Conservation (phyloP, 2,113 vertebrate species). For the Pristiophorus japonicus region DNA sequence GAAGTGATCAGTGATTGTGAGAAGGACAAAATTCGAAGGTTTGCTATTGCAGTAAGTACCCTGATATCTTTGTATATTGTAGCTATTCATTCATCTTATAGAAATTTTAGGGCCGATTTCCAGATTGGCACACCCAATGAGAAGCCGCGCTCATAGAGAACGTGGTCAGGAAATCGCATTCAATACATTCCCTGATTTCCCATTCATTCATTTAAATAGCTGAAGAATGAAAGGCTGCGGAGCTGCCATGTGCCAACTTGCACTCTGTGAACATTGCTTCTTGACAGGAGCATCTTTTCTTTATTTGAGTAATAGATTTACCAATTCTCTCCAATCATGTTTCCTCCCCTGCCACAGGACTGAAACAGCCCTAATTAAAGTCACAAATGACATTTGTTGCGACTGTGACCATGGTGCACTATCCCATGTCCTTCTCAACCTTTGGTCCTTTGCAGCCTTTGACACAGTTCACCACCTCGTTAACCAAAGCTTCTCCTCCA, state of each 20-base stretch:
- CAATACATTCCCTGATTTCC: background rate
- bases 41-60: conserved; percentile 85
- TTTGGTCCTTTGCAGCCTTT: too few species aligned
- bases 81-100: background rate
- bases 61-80: background rate
- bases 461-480: too few species aligned
- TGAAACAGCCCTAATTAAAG: too few species aligned
- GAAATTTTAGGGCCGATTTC: background rate
- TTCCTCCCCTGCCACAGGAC: too few species aligned
- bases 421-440: too few species aligned
- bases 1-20: conserved; percentile 70
- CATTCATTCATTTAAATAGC: background rate
- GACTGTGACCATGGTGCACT: too few species aligned
- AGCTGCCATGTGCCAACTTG: background rate
- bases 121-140: background rate
- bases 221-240: background rate
- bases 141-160: background rate
- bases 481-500: too few species aligned
- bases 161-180: background rate
- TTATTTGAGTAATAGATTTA: background rate
- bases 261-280: background rate
- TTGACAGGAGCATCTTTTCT: background rate
- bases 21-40: conserved; percentile 75
- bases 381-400: too few species aligned
- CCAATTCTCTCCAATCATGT: background rate